Conservation (phyloP, 2,113 vertebrate species). For the Bujurquina vittata region DNA sequence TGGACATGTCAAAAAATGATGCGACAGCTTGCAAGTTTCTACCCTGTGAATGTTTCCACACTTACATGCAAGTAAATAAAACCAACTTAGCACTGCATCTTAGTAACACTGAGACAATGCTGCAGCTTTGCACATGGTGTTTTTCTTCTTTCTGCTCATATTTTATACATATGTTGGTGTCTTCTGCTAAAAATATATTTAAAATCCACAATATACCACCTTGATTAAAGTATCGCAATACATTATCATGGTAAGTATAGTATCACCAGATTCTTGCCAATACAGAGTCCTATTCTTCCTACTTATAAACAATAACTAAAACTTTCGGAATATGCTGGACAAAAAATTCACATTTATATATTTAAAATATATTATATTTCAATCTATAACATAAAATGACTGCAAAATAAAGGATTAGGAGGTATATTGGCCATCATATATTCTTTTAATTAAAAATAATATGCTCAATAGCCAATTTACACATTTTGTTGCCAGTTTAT, state of each 20-base stretch:
- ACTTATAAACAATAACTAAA: neutral
- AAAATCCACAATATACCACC: neutral
- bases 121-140: neutral
- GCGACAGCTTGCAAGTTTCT: constrained; percentile 25
- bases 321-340: neutral
- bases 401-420: neutral
- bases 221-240: no score
- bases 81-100: neutral
- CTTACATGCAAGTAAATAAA: neutral
- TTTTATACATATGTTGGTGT: neutral
- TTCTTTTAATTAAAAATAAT: neutral
- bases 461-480: neutral
- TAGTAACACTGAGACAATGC: neutral
- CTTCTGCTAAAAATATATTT: neutral
- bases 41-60: constrained; percentile 36
- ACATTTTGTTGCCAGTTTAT: neutral
- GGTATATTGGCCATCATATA: neutral
- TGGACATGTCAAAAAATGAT: constrained; percentile 43
- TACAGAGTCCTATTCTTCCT: neutral
- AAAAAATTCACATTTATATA: neutral
- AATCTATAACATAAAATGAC: neutral
- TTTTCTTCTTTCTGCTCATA: neutral
- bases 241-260: neutral
- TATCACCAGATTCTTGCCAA: neutral
- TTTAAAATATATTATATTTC: neutral